phyloP scores from a whole-genome alignment of 2,113 vertebrate species.

The Archilochus colubris region DNA sequence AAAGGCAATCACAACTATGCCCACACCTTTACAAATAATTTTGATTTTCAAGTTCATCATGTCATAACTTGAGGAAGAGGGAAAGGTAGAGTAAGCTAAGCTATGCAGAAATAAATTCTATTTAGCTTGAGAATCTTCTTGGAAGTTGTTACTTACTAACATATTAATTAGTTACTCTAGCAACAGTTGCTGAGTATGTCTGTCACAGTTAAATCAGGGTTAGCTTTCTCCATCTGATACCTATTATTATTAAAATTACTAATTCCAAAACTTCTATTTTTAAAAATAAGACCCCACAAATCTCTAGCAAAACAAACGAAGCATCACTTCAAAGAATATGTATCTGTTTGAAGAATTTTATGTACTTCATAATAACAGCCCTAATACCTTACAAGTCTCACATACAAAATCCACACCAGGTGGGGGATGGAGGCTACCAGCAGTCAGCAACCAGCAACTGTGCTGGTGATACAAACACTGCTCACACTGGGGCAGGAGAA shows the following conservation, averaged over 20 bases:
- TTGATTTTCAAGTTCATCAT: not conserved
- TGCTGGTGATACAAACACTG: not conserved
- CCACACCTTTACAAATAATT: not conserved
- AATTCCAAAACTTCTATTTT: not conserved
- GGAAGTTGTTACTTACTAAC: not conserved
- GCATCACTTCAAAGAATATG: not conserved
- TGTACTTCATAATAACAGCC: not conserved
- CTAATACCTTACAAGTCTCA: not conserved
- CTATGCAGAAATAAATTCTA: not conserved
- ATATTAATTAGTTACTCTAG: not conserved
- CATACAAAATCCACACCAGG: accelerated
- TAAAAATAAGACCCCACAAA: not conserved
- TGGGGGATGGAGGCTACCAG: not conserved
- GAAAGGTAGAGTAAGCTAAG: not conserved
- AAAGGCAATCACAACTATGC: not conserved
- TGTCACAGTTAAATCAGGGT: not conserved
- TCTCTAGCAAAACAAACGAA: not conserved
- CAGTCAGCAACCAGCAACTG: not conserved
- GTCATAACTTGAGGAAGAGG: not conserved
- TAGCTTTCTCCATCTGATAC: not conserved
- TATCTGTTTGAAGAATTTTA: not conserved
- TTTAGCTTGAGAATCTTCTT: not conserved
- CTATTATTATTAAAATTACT: not conserved
- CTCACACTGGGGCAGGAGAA: not conserved
- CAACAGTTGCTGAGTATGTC: not conserved